Evolutionary conservation across 2,113 vertebrate species (phyloP).

Genomic region (Chlorodrepanis virens): DNA sequence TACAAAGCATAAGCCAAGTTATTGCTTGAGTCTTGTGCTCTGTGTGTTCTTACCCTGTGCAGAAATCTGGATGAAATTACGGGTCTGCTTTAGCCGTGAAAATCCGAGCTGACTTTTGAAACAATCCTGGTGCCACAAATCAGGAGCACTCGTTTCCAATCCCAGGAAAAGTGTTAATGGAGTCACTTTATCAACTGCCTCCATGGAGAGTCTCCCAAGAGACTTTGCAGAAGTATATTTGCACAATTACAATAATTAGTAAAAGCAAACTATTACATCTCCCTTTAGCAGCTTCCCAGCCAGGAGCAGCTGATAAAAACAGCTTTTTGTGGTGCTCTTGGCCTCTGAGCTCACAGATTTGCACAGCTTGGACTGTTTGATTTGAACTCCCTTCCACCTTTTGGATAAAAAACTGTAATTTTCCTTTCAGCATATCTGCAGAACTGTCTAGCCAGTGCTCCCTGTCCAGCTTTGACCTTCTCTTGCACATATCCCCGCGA

Average conservation of each 20-base stretch:
- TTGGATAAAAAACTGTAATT: neutral
- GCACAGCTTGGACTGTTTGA: neutral
- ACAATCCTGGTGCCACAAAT: neutral
- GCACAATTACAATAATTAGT: neutral
- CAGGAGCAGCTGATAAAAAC: neutral
- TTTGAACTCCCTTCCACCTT: neutral
- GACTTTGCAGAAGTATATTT: neutral
- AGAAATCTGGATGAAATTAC: neutral
- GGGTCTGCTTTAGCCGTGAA: neutral
- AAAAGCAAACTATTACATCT: neutral
- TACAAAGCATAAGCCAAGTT: neutral
- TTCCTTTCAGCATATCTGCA: neutral
- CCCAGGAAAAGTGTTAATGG: neutral
- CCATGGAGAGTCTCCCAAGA: neutral
- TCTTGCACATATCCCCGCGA: fast-evolving
- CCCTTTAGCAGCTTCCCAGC: neutral
- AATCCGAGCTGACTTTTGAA: neutral
- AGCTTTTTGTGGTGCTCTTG: neutral
- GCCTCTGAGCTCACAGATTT: neutral
- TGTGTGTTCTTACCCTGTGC: too few species aligned
- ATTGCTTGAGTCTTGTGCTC: neutral
- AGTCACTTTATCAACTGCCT: neutral
- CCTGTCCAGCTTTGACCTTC: neutral
- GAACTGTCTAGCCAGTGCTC: neutral
- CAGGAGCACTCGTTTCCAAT: neutral